Conservation (phyloP, 2,113 vertebrate species). For the Myrmophylax atrothorax region DNA sequence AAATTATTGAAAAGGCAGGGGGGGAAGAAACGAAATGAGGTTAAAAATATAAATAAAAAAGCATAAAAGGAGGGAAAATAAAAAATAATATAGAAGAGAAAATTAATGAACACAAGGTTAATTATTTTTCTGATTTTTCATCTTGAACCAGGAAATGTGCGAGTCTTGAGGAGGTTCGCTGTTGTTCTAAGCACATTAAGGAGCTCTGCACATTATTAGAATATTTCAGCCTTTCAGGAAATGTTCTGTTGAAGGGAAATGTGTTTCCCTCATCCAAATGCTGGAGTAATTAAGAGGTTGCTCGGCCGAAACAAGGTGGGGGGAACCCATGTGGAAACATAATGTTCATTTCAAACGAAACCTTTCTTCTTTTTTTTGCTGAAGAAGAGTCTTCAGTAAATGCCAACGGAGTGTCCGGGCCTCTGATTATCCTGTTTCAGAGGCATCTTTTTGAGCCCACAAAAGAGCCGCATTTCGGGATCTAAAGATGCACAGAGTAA, state of each 20-base stretch:
- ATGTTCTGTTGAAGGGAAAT: conserved; percentile 49
- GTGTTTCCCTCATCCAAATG: conserved; percentile 30
- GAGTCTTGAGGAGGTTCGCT: conserved; percentile 5
- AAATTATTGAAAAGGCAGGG: background rate
- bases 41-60: too few species aligned
- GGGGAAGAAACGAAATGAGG: background rate
- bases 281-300: conserved; percentile 57
- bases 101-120: background rate
- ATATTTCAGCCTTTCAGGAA: conserved; percentile 57
- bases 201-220: background rate
- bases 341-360: background rate
- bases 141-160: conserved; percentile 39
- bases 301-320: conserved; percentile 15
- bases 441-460: conserved; percentile 24
- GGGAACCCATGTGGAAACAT: conserved; percentile 3
- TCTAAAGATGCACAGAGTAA: conserved; percentile 60
- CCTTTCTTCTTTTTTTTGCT: background rate
- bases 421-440: conserved; percentile 40
- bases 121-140: conserved; percentile 17
- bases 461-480: conserved; percentile 8
- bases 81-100: background rate
- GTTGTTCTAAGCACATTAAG: conserved; percentile 10
- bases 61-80: background rate
- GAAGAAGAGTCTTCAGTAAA: background rate
- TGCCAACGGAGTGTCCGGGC: background rate